Evolutionary conservation across 2,797 vertebrate species (phyloP).

Genomic region (Melanogrammus aeglefinus): DNA sequence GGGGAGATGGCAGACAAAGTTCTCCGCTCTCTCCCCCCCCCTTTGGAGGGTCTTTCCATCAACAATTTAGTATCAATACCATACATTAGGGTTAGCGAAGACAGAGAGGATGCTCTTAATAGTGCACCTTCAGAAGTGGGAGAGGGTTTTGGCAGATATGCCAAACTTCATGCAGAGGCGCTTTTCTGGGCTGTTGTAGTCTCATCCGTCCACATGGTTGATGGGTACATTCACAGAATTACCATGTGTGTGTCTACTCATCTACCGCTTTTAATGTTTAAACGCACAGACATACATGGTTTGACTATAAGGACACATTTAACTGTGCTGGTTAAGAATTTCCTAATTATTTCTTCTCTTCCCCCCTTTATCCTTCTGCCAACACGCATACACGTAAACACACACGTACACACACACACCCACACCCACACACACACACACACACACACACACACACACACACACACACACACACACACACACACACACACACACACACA

Average conservation of each 20-base stretch:
- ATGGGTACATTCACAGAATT: neutral
- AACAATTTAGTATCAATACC: too few relatives aligned
- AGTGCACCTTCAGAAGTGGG: too few relatives aligned
- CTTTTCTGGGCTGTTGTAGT: neutral
- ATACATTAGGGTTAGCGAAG: too few relatives aligned
- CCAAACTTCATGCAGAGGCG: too few relatives aligned
- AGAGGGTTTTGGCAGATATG: too few relatives aligned
- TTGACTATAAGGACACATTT: neutral
- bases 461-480: neutral
- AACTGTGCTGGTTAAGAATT: neutral
- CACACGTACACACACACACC: neutral
- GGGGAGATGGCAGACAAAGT: too few relatives aligned
- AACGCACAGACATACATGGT: too few relatives aligned
- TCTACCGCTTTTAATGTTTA: neutral
- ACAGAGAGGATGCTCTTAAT: too few relatives aligned
- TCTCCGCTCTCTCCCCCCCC: too few relatives aligned
- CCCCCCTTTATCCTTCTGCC: too few relatives aligned
- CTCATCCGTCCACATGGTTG: neutral
- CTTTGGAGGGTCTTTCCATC: too few relatives aligned
- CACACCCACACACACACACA: neutral
- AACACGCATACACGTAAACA: neutral
- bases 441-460: neutral
- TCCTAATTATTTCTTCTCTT: neutral
- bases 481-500: neutral
- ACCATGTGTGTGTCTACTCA: neutral